Evolutionary conservation across 37 sponge, comb jelly and placozoan genomes (phyloP), one percentile per base, ranked within the genome.

Genomic region (Cladorhizidae sp.): DNA sequence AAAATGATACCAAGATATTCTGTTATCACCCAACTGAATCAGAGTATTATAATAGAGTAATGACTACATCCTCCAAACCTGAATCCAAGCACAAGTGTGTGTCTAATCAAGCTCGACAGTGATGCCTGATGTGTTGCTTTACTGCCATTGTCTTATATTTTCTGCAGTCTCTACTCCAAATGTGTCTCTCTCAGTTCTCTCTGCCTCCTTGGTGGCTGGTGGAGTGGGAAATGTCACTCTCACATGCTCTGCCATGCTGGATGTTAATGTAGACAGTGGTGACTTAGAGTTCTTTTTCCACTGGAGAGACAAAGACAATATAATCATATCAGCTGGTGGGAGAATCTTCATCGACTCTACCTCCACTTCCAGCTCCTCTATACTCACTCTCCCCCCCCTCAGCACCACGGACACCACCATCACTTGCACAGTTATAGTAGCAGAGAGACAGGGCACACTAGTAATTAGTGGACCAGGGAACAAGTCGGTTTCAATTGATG

Each of bases 331-430:
- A 39, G 11, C 72, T 54, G 56, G 55, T 1, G 31, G 74, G 28
- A 32, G 56, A 43, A 42, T 26, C 74, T 32, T 29, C 56, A 74
- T 74, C 74, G 22, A 50, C 28, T 28, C 54, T 29, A 5, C 42
- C 8, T 40, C 56, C 37, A 35, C 54, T 17, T 28, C 74, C 74
- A 43, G 52, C 42, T 35, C 43, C 56, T 18, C 37, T 11, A n/a
- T n/a, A n/a, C 74, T 74, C 74, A 74, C 56, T 20, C 56, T 74
- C 43, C 12, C 74, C 28, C 74, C 74, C 40, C 56, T 74, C 55
- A 74, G 56, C 56, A 74, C 74, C 37, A 33, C 17, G 6, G 74
- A 74, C 56, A 74, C 74, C 56, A 74, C 14, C 74, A 54, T 74
- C 74, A 55, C 55, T 8, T 74, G 74, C 56, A 14, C 20, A 54